These are phyloP conservation scores for Tribolium freemani DNA, from an alignment of 2,888 invertebrate species.

Conservation along the genomic window DNA sequence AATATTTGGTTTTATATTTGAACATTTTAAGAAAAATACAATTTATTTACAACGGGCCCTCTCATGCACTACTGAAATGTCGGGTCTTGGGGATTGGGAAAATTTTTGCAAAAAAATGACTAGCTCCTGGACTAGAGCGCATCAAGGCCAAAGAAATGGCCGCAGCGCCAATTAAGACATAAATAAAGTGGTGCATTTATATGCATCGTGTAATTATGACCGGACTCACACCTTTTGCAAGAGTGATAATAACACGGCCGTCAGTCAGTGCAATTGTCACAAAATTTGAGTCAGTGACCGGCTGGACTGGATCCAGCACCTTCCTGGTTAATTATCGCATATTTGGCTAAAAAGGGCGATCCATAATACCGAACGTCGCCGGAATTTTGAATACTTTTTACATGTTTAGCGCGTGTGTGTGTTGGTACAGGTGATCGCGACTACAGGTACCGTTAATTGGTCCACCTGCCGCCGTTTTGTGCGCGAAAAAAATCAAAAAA, in stretches of 20 bases:
- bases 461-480: constrained; percentile 61
- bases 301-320: neutral
- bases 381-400: constrained; percentile 56
- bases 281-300: neutral
- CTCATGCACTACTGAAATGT: too few species aligned
- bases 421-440: constrained; percentile 66
- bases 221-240: constrained; percentile 11
- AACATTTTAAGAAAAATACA: too few species aligned
- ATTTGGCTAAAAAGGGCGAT: constrained; percentile 46
- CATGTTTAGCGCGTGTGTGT: constrained; percentile 57
- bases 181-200: constrained; percentile 8
- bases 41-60: too few species aligned
- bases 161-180: constrained; percentile 30
- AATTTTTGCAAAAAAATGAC: too few species aligned
- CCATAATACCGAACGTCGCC: constrained; percentile 46
- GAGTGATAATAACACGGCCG: neutral
- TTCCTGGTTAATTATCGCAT: constrained; percentile 43
- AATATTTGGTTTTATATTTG: too few species aligned
- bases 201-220: constrained; percentile 16
- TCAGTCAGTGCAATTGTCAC: neutral
- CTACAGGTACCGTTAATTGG: constrained; percentile 68
- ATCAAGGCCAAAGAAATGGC: neutral
- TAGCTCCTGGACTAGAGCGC: too few species aligned
- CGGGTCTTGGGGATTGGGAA: too few species aligned
- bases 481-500: constrained; percentile 50